These are phyloP conservation scores for Neodiprion virginianus DNA, from an alignment of 1,140 invertebrate species.

Conservation along the genomic window DNA sequence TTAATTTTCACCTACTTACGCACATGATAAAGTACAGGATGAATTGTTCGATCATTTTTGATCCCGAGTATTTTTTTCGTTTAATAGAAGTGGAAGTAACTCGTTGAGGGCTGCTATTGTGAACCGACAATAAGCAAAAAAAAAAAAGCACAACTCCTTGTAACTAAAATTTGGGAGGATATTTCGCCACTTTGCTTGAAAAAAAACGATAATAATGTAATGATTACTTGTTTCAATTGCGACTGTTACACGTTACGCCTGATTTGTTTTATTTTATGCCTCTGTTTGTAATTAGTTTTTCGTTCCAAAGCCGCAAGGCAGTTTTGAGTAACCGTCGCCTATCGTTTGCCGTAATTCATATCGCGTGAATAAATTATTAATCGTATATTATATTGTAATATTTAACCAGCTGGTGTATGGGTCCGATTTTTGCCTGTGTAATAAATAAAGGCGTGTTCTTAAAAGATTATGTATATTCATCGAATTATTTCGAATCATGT, in stretches of 20 bases:
- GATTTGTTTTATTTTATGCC: background rate
- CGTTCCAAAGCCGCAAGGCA: too few relatives aligned
- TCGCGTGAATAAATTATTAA: conserved; percentile 11
- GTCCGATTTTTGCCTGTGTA: conserved; percentile 54
- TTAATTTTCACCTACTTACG: too few relatives aligned
- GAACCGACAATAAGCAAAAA: conserved; percentile 62
- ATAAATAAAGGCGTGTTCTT: conserved; percentile 33
- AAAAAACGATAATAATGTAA: background rate
- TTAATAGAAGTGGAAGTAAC: conserved; percentile 32
- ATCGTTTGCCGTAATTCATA: background rate
- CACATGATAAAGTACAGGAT: background rate
- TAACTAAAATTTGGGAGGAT: conserved; percentile 19
- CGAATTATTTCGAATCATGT: conserved; percentile 23
- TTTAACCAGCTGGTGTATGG: conserved; percentile 59
- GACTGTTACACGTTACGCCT: background rate
- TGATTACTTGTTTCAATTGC: background rate
- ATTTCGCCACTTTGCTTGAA: conserved; percentile 3
- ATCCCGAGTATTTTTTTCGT: background rate
- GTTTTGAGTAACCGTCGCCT: background rate
- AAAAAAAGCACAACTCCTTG: conserved; percentile 42
- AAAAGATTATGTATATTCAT: conserved; percentile 23
- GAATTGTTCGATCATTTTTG: background rate
- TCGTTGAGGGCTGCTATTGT: conserved; percentile 59
- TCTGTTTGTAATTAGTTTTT: too few relatives aligned
- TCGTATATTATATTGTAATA: conserved; percentile 37